A percentile compares a stretch with the other conserved stretches of the same genome.
These are phyloP conservation scores for Phrynocephalus guinanensis DNA, from an alignment of 2,797 vertebrate genomes.

Conservation along the genomic window DNA sequence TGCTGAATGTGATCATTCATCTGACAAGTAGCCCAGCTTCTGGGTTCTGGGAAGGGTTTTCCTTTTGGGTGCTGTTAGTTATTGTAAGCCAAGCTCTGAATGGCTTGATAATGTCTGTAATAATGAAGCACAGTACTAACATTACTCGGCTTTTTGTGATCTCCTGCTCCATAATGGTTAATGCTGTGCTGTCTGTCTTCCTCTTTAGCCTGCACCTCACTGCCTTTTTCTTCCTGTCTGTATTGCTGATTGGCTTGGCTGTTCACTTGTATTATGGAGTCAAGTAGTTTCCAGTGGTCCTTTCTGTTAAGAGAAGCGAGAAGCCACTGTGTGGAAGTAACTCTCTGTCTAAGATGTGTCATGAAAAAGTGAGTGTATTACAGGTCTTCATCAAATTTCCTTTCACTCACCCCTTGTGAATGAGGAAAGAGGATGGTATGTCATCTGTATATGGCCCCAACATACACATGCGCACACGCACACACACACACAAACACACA, in stretches of 20 bases:
- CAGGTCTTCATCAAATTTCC: not conserved
- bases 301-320: rapidly evolving
- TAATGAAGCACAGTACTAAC: slow-evolving; percentile 94
- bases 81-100: slow-evolving; percentile 89
- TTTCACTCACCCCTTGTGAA: not conserved
- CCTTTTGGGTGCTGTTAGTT: slow-evolving; percentile 81
- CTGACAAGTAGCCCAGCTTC: slow-evolving; percentile 70
- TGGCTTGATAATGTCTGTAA: slow-evolving; percentile 92
- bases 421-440: not conserved
- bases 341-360: not conserved
- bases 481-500: too few species aligned
- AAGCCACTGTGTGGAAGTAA: rapidly evolving
- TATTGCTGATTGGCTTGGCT: slow-evolving; percentile 85
- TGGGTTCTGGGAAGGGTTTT: slow-evolving; percentile 88
- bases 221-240: slow-evolving; percentile 83
- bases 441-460: too few species aligned
- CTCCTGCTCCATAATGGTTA: slow-evolving; percentile 93
- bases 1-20: slow-evolving; percentile 82
- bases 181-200: slow-evolving; percentile 86
- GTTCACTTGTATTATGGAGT: slow-evolving; percentile 88
- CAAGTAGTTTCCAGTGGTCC: slow-evolving; percentile 43
- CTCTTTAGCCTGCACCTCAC: slow-evolving; percentile 89
- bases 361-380: not conserved
- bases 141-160: slow-evolving; percentile 95
- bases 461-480: too few species aligned